Percentiles rank a stretch among this genome's conserved stretches.
Conservation (phyloP, 2,797 vertebrate species). For the Chloroceryle amazona region DNA sequence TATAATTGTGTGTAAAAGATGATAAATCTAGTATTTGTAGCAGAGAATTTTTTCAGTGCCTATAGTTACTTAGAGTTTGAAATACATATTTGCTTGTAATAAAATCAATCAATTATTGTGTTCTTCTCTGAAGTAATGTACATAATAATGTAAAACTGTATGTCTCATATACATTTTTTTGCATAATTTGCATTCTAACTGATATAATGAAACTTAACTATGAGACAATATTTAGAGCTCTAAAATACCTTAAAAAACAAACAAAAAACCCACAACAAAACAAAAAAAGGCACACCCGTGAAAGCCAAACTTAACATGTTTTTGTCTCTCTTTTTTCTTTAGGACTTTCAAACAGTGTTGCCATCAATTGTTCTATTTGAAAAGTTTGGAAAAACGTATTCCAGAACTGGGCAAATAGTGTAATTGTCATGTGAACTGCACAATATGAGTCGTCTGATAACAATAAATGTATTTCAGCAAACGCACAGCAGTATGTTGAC, state of each 20-base stretch:
- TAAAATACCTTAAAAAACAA: neutral
- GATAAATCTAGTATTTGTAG: neutral
- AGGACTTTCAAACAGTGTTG: slow-evolving; percentile 85
- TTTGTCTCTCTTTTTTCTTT: slow-evolving; percentile 49
- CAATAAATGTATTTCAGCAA: slow-evolving; percentile 40
- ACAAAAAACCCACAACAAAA: neutral
- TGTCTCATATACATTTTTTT: neutral
- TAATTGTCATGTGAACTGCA: slow-evolving; percentile 54
- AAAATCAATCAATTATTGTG: neutral
- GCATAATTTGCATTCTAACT: neutral
- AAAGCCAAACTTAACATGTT: neutral
- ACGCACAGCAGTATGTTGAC: neutral
- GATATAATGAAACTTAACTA: neutral
- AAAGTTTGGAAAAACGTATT: slow-evolving; percentile 83
- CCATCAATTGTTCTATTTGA: slow-evolving; percentile 83
- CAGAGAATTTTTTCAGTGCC: neutral
- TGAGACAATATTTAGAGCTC: neutral
- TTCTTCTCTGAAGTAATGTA: neutral
- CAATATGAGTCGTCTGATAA: neutral
- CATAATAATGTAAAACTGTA: neutral
- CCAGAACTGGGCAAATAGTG: slow-evolving; percentile 80
- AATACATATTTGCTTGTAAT: neutral
- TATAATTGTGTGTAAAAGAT: neutral
- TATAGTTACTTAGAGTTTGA: neutral
- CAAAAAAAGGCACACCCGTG: neutral